A percentile compares a stretch with the other conserved stretches of the same genome.
phyloP scores from a whole-genome alignment of 2,888 invertebrate species.

The Pterostichus niger region DNA sequence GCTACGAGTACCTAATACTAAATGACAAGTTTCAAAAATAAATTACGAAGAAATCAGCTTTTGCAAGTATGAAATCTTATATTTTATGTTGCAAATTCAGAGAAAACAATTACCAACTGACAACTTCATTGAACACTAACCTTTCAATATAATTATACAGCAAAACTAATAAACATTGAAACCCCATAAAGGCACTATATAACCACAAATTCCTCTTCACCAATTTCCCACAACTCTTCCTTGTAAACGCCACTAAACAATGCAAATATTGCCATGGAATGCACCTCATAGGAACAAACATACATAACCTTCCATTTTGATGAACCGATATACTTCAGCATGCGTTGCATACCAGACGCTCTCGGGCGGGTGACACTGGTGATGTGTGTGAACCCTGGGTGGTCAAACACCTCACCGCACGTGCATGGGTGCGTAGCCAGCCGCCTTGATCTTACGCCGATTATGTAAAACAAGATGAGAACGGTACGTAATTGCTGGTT shows the following conservation, averaged over 20 bases:
- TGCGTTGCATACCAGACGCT: too few species aligned
- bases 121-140: background rate
- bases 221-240: too few species aligned
- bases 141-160: background rate
- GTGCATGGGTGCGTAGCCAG: background rate
- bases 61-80: too few species aligned
- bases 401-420: background rate
- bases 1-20: too few species aligned
- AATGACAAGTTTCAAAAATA: too few species aligned
- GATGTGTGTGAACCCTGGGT: constrained; percentile 6
- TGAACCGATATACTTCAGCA: too few species aligned
- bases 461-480: constrained; percentile 11
- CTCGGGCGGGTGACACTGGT: too few species aligned
- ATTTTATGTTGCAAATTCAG: background rate
- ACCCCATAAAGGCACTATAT: background rate
- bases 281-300: too few species aligned
- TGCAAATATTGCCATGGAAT: too few species aligned
- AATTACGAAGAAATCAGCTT: too few species aligned
- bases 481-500: background rate
- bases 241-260: too few species aligned
- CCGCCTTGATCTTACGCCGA: constrained; percentile 15
- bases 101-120: background rate
- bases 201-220: background rate
- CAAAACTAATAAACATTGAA: background rate
- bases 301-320: too few species aligned